Conservation (phyloP, 2,797 vertebrate species). For the Remorina albescens region DNA sequence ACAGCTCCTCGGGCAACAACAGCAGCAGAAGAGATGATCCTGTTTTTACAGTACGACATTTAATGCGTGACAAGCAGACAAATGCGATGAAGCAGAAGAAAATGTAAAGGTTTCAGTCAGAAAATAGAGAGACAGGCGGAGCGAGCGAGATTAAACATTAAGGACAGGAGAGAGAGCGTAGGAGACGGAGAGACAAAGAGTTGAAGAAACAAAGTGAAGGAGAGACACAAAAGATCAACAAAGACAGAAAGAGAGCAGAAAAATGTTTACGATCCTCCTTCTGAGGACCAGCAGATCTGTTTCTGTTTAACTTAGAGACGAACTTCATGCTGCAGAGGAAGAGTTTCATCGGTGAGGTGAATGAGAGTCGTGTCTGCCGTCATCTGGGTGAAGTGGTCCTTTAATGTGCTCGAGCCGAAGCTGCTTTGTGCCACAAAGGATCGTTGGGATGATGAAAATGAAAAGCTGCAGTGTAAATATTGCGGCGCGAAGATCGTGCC, state of each 20-base stretch:
- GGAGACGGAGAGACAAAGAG: constrained; percentile 28
- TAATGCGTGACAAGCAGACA: constrained; percentile 52
- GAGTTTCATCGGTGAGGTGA: too few relatives aligned
- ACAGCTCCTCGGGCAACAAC: constrained; percentile 42
- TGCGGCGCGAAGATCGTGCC: constrained; percentile 15
- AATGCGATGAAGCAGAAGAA: constrained; percentile 43
- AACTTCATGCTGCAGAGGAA: too few relatives aligned
- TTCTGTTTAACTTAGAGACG: too few relatives aligned
- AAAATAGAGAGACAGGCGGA: background rate
- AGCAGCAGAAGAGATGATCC: constrained; percentile 54
- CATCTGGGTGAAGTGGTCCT: background rate
- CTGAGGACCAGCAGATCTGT: background rate
- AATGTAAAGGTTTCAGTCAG: constrained; percentile 50
- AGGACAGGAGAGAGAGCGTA: constrained; percentile 2
- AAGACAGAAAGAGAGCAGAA: constrained; percentile 45
- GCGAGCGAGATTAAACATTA: constrained; percentile 12
- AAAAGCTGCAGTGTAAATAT: constrained; percentile 37
- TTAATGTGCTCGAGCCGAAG: background rate
- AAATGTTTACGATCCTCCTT: background rate
- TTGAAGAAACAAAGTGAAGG: constrained; percentile 19
- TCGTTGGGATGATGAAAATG: constrained; percentile 35
- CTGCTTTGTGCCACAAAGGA: background rate
- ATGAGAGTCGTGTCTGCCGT: background rate
- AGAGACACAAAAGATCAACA: constrained; percentile 19
- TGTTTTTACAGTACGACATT: constrained; percentile 54